Base-by-base conservation (phyloP, 2,888 invertebrate genomes). In the Bombyx huttoni region DNA sequence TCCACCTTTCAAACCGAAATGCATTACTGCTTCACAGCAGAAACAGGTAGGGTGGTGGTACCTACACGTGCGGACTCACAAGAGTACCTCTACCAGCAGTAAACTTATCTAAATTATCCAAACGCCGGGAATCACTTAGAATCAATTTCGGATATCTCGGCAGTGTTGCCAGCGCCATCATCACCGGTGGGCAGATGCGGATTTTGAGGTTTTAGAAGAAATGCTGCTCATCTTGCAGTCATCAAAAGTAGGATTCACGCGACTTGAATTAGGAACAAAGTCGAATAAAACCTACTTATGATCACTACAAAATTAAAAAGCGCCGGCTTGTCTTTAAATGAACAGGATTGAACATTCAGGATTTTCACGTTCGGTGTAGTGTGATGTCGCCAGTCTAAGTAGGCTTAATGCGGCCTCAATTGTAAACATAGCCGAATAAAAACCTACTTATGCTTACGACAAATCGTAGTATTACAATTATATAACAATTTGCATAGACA, bases 231-330 rank as follows among this genome's bases (percentile, higher is more conserved):
- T 13, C 48, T 24, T 14, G n/a, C 51, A 40, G 34, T 50, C 46
- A 56, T 47, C 6, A 46, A 13, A 54, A 56, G 51, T 47, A 56
- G 64, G 58, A 63, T 60, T 57, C 63, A 59, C 58, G 49, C 61
- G 65, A 63, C 67, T 67, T 68, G 7, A 9, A 45, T 35, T 47
- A 6, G 12, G 46, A 35, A 56, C 54, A 55, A 65, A 69, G 64
- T 61, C 65, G 64, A 58, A 63, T 63, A 58, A 64, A 58, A 51
- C 56, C 58, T 62, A 60, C 61, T 62, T 62, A 58, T 55, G 56
- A 51, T 54, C 46, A 34, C 46, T 47, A 33, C 40, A n/a, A 49
- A 24, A 48, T 14, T 13, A 51, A n/a, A 12, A 9, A 24, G 24
- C 40, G 12, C 7, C 35, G 7, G 35, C 35, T 35, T 35, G 35